Evolutionary conservation across 2,797 vertebrate species (phyloP).

Genomic region (Leptatherina wallacei): DNA sequence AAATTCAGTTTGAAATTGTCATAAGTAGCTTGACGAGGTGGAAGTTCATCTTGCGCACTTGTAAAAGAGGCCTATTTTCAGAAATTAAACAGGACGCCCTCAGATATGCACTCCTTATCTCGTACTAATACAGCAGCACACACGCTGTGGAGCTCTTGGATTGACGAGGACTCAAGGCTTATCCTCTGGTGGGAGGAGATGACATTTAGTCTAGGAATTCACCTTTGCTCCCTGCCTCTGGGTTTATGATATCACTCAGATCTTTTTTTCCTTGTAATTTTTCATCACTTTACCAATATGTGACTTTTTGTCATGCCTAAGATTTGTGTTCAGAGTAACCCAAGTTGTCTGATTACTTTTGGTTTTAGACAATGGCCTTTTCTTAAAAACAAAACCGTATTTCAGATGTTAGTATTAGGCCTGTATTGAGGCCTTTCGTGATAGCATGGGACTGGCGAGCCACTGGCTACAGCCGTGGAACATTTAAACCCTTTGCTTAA

Average conservation of each 20-base stretch:
- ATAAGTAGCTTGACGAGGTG: conserved; percentile 68
- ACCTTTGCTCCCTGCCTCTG: conserved; percentile 70
- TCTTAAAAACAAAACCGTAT: neutral
- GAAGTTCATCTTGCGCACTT: conserved; percentile 71
- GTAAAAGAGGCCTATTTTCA: conserved; percentile 63
- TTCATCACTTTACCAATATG: conserved; percentile 52
- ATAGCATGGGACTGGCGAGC: conserved; percentile 44
- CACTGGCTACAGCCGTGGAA: conserved; percentile 47
- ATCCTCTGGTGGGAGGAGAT: conserved; percentile 69
- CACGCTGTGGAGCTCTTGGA: conserved; percentile 45
- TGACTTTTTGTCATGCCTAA: conserved; percentile 45
- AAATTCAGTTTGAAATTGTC: conserved; percentile 71
- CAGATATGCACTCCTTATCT: conserved; percentile 60
- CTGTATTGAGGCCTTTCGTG: conserved; percentile 29
- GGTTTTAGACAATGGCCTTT: conserved; percentile 7
- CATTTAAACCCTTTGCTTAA: conserved; percentile 73
- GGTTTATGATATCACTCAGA: conserved; percentile 67
- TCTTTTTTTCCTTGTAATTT: conserved; percentile 55
- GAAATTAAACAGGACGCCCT: conserved; percentile 67
- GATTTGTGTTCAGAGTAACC: conserved; percentile 31
- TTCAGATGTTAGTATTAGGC: conserved; percentile 27
- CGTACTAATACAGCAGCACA: conserved; percentile 31
- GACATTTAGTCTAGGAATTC: conserved; percentile 73
- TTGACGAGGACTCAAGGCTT: conserved; percentile 52
- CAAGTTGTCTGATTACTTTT: conserved; percentile 36